Evolutionary conservation across 1,140 invertebrate species (phyloP).

Genomic region (Psix sp.): DNA sequence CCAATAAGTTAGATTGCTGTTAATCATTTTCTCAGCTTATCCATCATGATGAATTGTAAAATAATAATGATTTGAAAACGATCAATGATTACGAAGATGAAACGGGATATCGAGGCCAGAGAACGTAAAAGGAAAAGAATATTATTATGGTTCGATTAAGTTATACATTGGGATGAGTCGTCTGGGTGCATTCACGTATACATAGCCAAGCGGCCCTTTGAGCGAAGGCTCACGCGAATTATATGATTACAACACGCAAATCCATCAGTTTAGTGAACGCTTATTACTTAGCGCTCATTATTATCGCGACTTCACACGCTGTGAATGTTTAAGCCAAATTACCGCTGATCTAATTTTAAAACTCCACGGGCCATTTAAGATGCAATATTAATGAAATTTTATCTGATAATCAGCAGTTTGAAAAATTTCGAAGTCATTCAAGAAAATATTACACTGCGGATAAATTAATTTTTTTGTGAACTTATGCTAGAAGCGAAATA

Average conservation of each 20-base stretch:
- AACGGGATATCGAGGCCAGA: constrained; percentile 52
- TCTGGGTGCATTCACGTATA: constrained; percentile 38
- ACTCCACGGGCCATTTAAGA: constrained; percentile 31
- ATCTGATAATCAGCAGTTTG: neutral
- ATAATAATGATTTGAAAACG: constrained; percentile 54
- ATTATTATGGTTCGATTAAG: constrained; percentile 65
- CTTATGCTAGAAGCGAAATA: too few relatives aligned
- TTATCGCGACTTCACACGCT: constrained; percentile 66
- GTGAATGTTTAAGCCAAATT: constrained; percentile 62
- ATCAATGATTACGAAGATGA: constrained; percentile 56
- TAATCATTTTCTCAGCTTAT: constrained; percentile 49
- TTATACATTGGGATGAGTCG: constrained; percentile 58
- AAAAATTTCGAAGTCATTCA: constrained; percentile 16
- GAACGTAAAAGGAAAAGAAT: constrained; percentile 57
- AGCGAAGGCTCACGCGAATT: constrained; percentile 57
- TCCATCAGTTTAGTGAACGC: constrained; percentile 58
- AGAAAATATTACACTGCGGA: too few relatives aligned
- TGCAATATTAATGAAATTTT: constrained; percentile 40
- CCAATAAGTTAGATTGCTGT: constrained; percentile 25
- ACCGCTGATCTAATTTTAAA: constrained; percentile 64
- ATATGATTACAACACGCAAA: constrained; percentile 64
- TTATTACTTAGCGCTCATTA: constrained; percentile 67
- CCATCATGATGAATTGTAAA: constrained; percentile 40
- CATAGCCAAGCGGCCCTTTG: constrained; percentile 35
- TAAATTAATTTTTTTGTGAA: too few relatives aligned